Percentiles rank a stretch among this genome's conserved stretches.
Conservation (phyloP, 2,797 vertebrate species). For the Lindbergichthys nudifrons region DNA sequence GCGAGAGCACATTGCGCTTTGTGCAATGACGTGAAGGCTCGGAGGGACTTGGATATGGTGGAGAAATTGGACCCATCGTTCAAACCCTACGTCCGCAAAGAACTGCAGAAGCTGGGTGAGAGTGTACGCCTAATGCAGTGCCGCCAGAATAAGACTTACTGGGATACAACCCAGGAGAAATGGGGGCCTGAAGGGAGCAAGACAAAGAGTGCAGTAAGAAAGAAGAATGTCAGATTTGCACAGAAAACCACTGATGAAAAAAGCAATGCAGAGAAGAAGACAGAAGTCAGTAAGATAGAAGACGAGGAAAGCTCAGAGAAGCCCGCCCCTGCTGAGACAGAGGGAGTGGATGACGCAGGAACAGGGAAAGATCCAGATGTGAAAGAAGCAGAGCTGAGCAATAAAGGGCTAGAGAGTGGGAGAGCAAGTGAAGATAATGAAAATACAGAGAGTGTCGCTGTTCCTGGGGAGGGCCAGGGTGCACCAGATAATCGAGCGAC, state of each 20-base stretch:
- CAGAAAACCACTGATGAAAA: slow-evolving; percentile 42
- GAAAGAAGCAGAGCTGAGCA: slow-evolving; percentile 23
- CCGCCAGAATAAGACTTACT: slow-evolving; percentile 81
- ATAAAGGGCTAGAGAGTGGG: slow-evolving; percentile 45
- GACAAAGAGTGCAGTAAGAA: slow-evolving; percentile 35
- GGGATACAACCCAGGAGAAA: slow-evolving; percentile 74
- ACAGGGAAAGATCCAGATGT: slow-evolving; percentile 38
- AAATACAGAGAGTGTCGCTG: slow-evolving; percentile 39
- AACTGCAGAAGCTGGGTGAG: slow-evolving; percentile 79
- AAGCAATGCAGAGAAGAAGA: slow-evolving; percentile 31
- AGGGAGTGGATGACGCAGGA: slow-evolving; percentile 33
- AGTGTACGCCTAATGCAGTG: slow-evolving; percentile 62
- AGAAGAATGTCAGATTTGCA: slow-evolving; percentile 51
- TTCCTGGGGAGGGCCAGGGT: slow-evolving; percentile 42
- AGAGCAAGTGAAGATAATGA: slow-evolving; percentile 52
- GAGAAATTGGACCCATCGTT: slow-evolving; percentile 80
- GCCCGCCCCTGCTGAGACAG: slow-evolving; percentile 28
- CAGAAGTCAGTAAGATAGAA: slow-evolving; percentile 25
- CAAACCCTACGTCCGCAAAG: slow-evolving; percentile 74
- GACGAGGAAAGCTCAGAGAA: slow-evolving; percentile 40
- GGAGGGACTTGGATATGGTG: slow-evolving; percentile 73
- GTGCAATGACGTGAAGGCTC: slow-evolving; percentile 78
- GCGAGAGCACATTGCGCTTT: slow-evolving; percentile 80
- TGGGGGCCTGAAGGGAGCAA: slow-evolving; percentile 70
- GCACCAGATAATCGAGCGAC: slow-evolving; percentile 59